Conservation (phyloP, 2,113 vertebrate genomes). For the Pachypanchax playfairii region DNA sequence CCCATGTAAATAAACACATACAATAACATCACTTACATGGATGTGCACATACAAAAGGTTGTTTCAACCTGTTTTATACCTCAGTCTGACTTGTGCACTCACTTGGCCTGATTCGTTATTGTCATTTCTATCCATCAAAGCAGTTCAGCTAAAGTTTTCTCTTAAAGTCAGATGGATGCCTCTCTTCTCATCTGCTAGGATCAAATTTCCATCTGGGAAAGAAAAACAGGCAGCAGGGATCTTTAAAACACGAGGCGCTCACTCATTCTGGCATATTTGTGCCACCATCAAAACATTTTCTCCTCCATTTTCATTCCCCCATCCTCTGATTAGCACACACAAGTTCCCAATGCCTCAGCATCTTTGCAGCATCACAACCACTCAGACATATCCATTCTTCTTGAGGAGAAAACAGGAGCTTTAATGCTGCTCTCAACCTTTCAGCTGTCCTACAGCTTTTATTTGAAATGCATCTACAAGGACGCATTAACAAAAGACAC, state of each 20-base stretch:
- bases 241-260: slow-evolving; percentile 10
- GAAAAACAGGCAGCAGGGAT: slow-evolving; percentile 16
- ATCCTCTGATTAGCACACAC: slow-evolving; percentile 26
- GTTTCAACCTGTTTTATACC: slow-evolving; percentile 6
- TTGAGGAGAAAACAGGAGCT: neutral
- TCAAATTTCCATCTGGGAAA: slow-evolving; percentile 64
- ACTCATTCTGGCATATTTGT: neutral
- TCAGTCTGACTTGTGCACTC: slow-evolving; percentile 5
- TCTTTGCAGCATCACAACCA: slow-evolving; percentile 15
- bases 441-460: slow-evolving; percentile 46
- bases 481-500: slow-evolving; percentile 28
- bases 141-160: slow-evolving; percentile 64
- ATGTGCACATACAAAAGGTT: neutral
- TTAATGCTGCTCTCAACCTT: slow-evolving; percentile 37
- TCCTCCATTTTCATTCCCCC: slow-evolving; percentile 22
- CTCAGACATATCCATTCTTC: slow-evolving; percentile 8
- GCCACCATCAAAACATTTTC: slow-evolving; percentile 22
- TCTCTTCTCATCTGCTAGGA: slow-evolving; percentile 38
- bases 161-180: slow-evolving; percentile 65
- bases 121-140: slow-evolving; percentile 38
- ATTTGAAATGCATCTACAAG: slow-evolving; percentile 30
- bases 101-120: slow-evolving; percentile 40
- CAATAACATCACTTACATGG: slow-evolving; percentile 13
- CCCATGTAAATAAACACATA: slow-evolving; percentile 30
- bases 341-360: slow-evolving; percentile 30